A percentile compares a stretch with the other conserved stretches of the same genome.
These are phyloP conservation scores for Temnopleurus reevesii DNA, from an alignment of 53 echinoderm and acorn worm species.

Conservation along the genomic window DNA sequence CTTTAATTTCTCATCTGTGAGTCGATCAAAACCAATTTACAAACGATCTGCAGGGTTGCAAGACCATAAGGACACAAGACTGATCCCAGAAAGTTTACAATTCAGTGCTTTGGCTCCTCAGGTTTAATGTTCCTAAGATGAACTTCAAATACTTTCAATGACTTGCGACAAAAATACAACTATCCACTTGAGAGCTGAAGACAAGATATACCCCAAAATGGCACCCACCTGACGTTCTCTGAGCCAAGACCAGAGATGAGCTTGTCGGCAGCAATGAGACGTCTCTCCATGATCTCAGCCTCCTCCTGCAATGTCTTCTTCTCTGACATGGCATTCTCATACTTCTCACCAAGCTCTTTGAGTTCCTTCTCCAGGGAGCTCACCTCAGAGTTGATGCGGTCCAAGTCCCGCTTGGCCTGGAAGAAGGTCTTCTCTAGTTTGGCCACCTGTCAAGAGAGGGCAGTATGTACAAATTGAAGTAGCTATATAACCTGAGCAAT, in stretches of 20 bases:
- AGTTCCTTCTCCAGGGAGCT: constrained; percentile 84
- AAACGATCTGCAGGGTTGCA: too few species aligned
- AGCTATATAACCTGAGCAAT: too few species aligned
- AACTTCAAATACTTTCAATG: too few species aligned
- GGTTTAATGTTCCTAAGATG: too few species aligned
- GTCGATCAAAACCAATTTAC: too few species aligned
- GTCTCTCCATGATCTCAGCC: constrained; percentile 98
- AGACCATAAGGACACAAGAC: too few species aligned
- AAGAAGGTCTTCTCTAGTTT: constrained; percentile 95
- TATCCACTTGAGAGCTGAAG: too few species aligned
- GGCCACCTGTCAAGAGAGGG: constrained; percentile 68
- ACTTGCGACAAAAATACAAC: too few species aligned
- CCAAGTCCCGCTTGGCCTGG: constrained; percentile 97
- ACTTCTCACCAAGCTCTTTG: constrained; percentile 77
- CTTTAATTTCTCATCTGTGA: too few species aligned
- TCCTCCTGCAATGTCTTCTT: constrained; percentile 94
- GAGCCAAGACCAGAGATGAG: constrained; percentile 99
- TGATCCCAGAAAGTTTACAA: too few species aligned
- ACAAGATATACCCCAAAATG: neutral
- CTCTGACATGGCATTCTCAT: constrained; percentile 92
- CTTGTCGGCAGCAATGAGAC: constrained; percentile 94
- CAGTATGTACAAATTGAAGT: too few species aligned
- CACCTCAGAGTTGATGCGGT: constrained; percentile 91
- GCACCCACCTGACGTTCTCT: constrained; percentile 92
- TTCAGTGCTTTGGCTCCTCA: too few species aligned